Conservation (phyloP, 2,888 invertebrate species). For the Malachius bipustulatus region DNA sequence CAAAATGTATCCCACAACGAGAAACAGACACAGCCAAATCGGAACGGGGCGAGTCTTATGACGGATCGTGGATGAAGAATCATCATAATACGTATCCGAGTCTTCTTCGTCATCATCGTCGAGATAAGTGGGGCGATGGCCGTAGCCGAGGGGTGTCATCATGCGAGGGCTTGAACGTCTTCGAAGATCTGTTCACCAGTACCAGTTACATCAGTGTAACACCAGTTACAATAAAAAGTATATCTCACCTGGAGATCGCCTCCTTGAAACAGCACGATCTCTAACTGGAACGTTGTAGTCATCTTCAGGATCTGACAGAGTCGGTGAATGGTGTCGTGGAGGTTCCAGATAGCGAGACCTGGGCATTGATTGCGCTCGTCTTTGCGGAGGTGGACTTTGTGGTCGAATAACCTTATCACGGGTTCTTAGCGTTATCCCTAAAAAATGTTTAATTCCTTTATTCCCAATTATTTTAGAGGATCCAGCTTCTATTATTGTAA, state of each 20-base stretch:
- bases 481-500: too few species aligned
- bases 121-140: constrained; percentile 46
- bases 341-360: constrained; percentile 28
- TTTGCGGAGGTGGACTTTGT: constrained; percentile 14
- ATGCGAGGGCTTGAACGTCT: constrained; percentile 46
- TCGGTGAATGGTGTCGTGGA: constrained; percentile 27
- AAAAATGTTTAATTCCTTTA: too few species aligned
- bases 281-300: constrained; percentile 17
- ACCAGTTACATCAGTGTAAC: too few species aligned
- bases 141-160: constrained; percentile 58
- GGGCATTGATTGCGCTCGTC: constrained; percentile 27
- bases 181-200: constrained; percentile 34
- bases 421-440: constrained; percentile 19
- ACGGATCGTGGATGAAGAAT: constrained; percentile 32
- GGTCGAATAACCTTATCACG: constrained; percentile 15
- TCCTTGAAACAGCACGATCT: constrained; percentile 2
- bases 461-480: too few species aligned
- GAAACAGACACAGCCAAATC: constrained; percentile 78
- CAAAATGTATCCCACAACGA: constrained; percentile 81
- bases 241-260: constrained; percentile 13
- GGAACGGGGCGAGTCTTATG: constrained; percentile 60
- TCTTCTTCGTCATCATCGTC: constrained; percentile 50
- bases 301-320: constrained; percentile 21
- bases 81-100: constrained; percentile 36
- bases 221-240: constrained; percentile 5